These are phyloP conservation scores for Pardosa pseudoannulata DNA, from an alignment of 2,888 invertebrate genomes.

Conservation along the genomic window DNA sequence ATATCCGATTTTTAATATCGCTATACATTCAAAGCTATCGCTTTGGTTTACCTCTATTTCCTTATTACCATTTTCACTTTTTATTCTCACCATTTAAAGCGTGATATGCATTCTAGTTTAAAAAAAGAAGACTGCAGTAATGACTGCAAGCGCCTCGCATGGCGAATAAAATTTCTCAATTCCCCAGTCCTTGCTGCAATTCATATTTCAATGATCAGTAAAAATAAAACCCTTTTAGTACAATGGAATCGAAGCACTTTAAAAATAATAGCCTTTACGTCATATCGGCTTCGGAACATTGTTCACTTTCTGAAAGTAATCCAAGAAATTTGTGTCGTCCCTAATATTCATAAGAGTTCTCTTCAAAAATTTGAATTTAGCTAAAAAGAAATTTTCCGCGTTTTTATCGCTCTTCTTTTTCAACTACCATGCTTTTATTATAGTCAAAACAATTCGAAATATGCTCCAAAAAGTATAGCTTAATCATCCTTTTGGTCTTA, in stretches of 20 bases:
- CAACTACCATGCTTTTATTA: too few species aligned
- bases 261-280: conserved; percentile 2
- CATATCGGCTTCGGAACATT: conserved; percentile 5
- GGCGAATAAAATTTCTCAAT: background rate
- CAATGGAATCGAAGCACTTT: background rate
- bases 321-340: conserved; percentile 40
- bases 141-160: too few species aligned
- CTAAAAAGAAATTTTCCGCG: conserved; percentile 49
- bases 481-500: conserved; percentile 63
- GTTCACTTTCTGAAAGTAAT: conserved; percentile 51
- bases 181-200: background rate
- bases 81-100: too few species aligned
- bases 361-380: conserved; percentile 53
- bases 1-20: too few species aligned
- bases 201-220: conserved; percentile 6
- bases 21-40: too few species aligned
- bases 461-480: too few species aligned
- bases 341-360: conserved; percentile 31
- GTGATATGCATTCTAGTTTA: too few species aligned
- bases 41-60: too few species aligned
- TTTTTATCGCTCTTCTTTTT: conserved; percentile 45
- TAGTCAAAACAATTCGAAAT: too few species aligned
- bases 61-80: too few species aligned
- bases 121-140: too few species aligned
- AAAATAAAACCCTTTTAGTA: conserved; percentile 16